phyloP scores from a whole-genome alignment of 1,140 invertebrate genomes.

The Drosophila punjabiensis region DNA sequence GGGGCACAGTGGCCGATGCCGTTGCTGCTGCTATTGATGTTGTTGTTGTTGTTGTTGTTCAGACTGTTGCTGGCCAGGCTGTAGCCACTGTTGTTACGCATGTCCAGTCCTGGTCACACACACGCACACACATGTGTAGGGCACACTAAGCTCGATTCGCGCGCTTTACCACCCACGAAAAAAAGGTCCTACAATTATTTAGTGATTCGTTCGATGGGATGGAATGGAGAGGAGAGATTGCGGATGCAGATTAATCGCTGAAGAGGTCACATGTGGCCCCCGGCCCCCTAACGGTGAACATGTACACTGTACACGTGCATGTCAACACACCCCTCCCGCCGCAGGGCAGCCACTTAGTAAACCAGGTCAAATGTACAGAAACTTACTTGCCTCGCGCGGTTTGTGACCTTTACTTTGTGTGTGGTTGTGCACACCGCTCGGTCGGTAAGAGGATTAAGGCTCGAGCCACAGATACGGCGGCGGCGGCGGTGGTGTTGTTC shows the following conservation, averaged over 20 bases:
- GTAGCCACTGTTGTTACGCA: slow-evolving; percentile 62
- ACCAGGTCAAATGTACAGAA: slow-evolving; percentile 51
- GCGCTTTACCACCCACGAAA: slow-evolving; percentile 21
- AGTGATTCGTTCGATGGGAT: slow-evolving; percentile 39
- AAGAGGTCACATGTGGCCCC: slow-evolving; percentile 29
- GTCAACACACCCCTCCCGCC: slow-evolving; percentile 11
- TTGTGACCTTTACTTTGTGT: slow-evolving; percentile 52
- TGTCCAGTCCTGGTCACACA: slow-evolving; percentile 35
- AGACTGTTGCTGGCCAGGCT: slow-evolving; percentile 45
- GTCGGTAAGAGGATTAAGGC: slow-evolving; percentile 23
- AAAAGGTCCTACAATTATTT: slow-evolving; percentile 41
- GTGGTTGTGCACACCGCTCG: slow-evolving; percentile 17
- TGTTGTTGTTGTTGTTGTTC: slow-evolving; percentile 45
- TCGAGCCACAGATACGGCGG: slow-evolving; percentile 26
- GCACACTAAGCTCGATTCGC: slow-evolving; percentile 33
- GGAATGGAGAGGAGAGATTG: slow-evolving; percentile 24
- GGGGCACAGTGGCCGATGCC: neutral
- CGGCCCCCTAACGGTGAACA: slow-evolving; percentile 18
- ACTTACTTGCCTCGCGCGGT: slow-evolving; percentile 40
- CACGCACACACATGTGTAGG: slow-evolving; percentile 10
- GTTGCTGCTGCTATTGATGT: slow-evolving; percentile 7
- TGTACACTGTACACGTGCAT: slow-evolving; percentile 15
- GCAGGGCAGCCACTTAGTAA: slow-evolving; percentile 19
- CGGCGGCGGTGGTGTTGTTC: slow-evolving; percentile 21
- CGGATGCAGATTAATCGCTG: slow-evolving; percentile 33